phyloP scores from a whole-genome alignment of 64 coral and sea anemone genomes.

The Stichodactyla mertensii region DNA sequence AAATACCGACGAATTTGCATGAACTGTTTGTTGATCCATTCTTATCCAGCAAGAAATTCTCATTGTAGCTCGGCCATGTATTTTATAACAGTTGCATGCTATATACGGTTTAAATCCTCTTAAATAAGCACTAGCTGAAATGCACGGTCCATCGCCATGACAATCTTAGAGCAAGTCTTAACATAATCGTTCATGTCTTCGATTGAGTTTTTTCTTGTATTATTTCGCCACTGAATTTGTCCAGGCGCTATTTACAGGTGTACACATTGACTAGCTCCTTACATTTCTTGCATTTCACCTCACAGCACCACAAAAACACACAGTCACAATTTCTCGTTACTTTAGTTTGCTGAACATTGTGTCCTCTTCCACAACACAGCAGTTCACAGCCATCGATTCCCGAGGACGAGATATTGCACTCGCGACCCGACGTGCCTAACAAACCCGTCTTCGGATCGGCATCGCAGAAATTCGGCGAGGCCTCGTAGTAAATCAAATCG shows the following conservation, averaged over 20 bases:
- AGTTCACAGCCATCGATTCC: conserved; percentile 88
- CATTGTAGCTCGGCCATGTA: background rate
- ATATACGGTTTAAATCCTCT: background rate
- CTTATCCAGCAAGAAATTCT: background rate
- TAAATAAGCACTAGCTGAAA: background rate
- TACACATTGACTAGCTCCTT: conserved; percentile 76
- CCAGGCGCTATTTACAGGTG: conserved; percentile 76
- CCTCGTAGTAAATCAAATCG: conserved; percentile 76
- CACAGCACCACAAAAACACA: conserved; percentile 91
- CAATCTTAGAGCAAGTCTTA: background rate
- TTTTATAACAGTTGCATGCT: background rate
- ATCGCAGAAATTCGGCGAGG: conserved; percentile 90
- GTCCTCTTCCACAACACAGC: conserved; percentile 89
- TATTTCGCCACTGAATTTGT: too few species aligned
- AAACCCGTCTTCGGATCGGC: conserved; percentile 41
- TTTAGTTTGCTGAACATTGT: conserved; percentile 84
- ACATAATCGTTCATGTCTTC: background rate
- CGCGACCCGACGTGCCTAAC: conserved; percentile 65
- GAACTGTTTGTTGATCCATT: background rate
- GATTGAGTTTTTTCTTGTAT: background rate
- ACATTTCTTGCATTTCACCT: conserved; percentile 88
- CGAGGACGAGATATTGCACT: conserved; percentile 79
- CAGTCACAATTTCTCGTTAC: conserved; percentile 87
- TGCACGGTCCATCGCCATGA: background rate
- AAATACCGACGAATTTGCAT: background rate